Base-by-base conservation (phyloP, 2,113 vertebrate genomes). In the Micronycteris hirsuta region DNA sequence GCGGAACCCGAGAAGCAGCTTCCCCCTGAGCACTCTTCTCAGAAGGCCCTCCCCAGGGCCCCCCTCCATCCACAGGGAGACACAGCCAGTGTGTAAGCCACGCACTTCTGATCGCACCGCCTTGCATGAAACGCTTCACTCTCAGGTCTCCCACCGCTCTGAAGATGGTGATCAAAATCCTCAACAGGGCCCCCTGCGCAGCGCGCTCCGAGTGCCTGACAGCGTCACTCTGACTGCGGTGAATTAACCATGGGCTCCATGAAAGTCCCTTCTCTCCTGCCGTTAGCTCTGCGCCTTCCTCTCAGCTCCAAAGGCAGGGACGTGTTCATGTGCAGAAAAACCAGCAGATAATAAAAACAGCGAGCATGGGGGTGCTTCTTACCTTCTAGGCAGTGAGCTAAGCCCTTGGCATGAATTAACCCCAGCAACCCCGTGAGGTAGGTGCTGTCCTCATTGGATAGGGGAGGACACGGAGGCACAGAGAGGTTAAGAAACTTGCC, bases 301-400 rank as follows among this genome's bases (percentile, higher is more conserved):
- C 86, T 58, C 61, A 41, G 81, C 47, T 33, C 61, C 15, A 8
- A 65, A 73, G 26, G 6, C 45, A 24, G 56, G 16, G 86, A 67
- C 86, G 45, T 43, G 95, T 88, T 91, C 65, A 61, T 58, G 33
- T 3, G 68, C 9, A 74, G 93, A 76, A 77, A 93, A 84, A 74
- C 74, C 38, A 77, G 86, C 13, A 7, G 36, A 56, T 49, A 33
- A n/a, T 73, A 41, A 70, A 93, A 87, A 19, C 78, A 61, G 49
- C 41, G 15, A 58, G 15, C 77, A 19, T 70, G 45, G 43, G 88
- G 24, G 43, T 11, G n/a, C 68, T 68, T 80, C 36, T 33, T 41
- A 17, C 61, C 83, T 82, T 19, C 65, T 13, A 28, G 76, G 20
- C 41, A 14, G 31, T 0, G 63, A 65, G 65, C 86, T 31, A 5